Evolutionary conservation across 2,797 vertebrate genomes (phyloP).

Genomic region (Gallinago solitaria): DNA sequence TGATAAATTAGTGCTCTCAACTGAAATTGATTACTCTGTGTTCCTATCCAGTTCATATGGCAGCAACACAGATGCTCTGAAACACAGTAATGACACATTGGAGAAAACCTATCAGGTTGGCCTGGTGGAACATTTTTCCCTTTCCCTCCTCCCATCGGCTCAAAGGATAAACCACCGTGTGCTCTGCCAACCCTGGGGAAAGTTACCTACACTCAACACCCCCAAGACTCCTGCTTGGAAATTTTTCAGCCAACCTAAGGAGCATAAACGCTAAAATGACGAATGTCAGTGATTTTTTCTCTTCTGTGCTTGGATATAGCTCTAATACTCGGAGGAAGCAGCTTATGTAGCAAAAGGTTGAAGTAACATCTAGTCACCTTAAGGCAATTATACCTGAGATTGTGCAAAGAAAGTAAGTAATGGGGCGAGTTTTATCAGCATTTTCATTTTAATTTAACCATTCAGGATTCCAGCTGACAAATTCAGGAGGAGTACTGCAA

Average conservation of each 20-base stretch:
- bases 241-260: constrained; percentile 27
- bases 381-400: constrained; percentile 20
- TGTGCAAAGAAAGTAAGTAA: constrained; percentile 38
- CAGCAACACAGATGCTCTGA: constrained; percentile 94
- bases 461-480: not conserved
- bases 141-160: not conserved
- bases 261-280: constrained; percentile 61
- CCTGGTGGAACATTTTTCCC: constrained; percentile 9
- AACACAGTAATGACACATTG: constrained; percentile 92
- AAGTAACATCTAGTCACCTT: constrained; percentile 46
- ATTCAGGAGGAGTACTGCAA: not conserved
- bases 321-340: constrained; percentile 34
- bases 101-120: constrained; percentile 79
- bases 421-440: not conserved
- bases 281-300: constrained; percentile 56
- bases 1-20: constrained; percentile 99
- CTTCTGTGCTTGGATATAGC: not conserved
- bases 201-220: not conserved
- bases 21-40: constrained; percentile 97
- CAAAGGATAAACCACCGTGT: not conserved
- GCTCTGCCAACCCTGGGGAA: not conserved
- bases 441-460: not conserved
- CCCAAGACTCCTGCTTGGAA: not conserved
- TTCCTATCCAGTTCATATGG: constrained; percentile 89
- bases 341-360: not conserved